Conservation (phyloP, 1,140 invertebrate genomes). For the Cotesia vestalis region DNA sequence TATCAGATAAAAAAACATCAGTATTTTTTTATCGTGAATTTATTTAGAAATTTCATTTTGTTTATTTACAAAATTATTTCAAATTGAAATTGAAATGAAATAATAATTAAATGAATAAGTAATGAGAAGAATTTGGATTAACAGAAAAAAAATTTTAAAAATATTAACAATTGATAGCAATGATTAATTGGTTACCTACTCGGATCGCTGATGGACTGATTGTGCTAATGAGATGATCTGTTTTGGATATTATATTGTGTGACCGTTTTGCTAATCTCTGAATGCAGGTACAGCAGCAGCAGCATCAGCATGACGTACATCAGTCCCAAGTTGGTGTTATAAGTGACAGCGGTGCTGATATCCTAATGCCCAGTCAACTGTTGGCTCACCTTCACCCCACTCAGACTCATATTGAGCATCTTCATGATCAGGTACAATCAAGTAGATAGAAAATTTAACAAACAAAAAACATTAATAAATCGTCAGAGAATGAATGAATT, state of each 20-base stretch:
- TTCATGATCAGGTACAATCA: constrained; percentile 53
- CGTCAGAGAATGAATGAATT: too few species aligned
- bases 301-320: constrained; percentile 55
- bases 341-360: constrained; percentile 51
- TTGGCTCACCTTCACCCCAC: constrained; percentile 62
- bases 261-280: constrained; percentile 32
- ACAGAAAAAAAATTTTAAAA: not conserved
- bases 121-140: not conserved
- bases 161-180: not conserved
- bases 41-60: too few species aligned
- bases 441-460: constrained; percentile 9
- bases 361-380: constrained; percentile 57
- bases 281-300: constrained; percentile 63
- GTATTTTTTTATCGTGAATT: too few species aligned
- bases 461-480: too few species aligned
- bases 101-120: not conserved
- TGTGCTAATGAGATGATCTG: not conserved
- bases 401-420: constrained; percentile 51
- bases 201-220: not conserved
- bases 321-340: constrained; percentile 50
- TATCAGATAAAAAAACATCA: not conserved
- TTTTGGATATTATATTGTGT: constrained; percentile 13
- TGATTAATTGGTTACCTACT: constrained; percentile 18
- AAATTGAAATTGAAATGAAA: not conserved
- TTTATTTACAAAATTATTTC: not conserved